Percentiles rank a stretch among this genome's conserved stretches.
Conservation (phyloP, 2,113 vertebrate species). For the Laticauda laticaudata region DNA sequence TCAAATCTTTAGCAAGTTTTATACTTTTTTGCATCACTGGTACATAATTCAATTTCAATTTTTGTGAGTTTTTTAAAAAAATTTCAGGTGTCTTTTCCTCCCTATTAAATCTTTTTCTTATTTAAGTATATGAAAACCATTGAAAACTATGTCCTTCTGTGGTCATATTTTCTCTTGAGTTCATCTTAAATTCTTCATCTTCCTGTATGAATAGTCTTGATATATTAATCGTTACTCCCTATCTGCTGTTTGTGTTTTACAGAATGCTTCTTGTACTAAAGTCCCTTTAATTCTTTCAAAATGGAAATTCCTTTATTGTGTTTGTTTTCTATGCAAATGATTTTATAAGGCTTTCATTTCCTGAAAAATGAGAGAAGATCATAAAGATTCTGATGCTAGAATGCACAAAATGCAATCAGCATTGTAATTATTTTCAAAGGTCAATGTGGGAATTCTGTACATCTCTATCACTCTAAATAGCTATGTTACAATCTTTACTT, state of each 20-base stretch:
- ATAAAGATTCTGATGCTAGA: background rate
- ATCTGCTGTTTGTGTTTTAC: background rate
- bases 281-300: background rate
- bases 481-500: conserved; percentile 50
- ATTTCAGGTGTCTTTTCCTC: background rate
- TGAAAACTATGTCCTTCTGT: background rate
- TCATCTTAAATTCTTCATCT: background rate
- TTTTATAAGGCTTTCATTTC: background rate
- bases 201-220: background rate
- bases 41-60: background rate
- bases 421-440: conserved; percentile 60
- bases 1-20: background rate
- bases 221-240: background rate
- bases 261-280: background rate
- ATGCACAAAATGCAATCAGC: conserved; percentile 35
- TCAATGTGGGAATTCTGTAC: conserved; percentile 55
- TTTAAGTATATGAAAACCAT: background rate
- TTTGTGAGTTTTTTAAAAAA: background rate
- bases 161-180: background rate
- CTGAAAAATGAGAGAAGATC: conserved; percentile 42
- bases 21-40: background rate
- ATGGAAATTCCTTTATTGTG: background rate
- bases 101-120: background rate
- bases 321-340: background rate
- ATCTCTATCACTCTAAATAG: conserved; percentile 36